Evolutionary conservation across 2,797 vertebrate species (phyloP).

Genomic region (Sebastes diaconus): DNA sequence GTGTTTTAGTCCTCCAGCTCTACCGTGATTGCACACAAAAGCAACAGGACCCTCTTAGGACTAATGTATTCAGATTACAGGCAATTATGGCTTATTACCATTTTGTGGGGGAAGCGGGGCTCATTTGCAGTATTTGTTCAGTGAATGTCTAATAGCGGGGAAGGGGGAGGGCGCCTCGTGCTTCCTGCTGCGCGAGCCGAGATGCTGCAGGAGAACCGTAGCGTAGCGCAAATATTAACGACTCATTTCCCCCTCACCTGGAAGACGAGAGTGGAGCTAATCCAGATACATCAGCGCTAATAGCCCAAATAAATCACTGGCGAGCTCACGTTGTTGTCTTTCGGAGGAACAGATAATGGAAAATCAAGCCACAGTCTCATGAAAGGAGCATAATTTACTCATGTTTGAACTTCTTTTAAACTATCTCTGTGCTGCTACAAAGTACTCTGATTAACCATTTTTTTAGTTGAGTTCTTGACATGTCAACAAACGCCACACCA

Average conservation of each 20-base stretch:
- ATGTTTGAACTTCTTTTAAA: constrained; percentile 22
- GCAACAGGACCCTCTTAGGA: constrained; percentile 62
- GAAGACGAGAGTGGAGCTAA: constrained; percentile 60
- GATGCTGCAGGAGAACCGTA: constrained; percentile 65
- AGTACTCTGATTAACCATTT: constrained; percentile 7
- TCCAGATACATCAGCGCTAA: constrained; percentile 71
- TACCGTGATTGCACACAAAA: constrained; percentile 65
- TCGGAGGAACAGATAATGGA: constrained; percentile 50
- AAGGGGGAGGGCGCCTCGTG: constrained; percentile 42
- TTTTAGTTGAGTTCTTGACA: constrained; percentile 11
- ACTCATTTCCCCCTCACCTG: constrained; percentile 70
- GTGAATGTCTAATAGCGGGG: constrained; percentile 56
- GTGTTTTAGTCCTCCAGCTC: constrained; percentile 45
- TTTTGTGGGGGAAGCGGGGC: constrained; percentile 60
- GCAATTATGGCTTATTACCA: constrained; percentile 74
- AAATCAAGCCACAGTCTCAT: constrained; percentile 34
- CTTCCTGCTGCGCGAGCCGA: constrained; percentile 64
- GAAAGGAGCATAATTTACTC: constrained; percentile 16
- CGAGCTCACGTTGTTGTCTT: constrained; percentile 56
- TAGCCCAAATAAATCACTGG: constrained; percentile 69
- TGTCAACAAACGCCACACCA: constrained; percentile 23
- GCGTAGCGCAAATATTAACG: constrained; percentile 65
- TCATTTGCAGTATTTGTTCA: constrained; percentile 71
- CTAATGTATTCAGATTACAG: constrained; percentile 77
- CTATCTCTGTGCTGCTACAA: constrained; percentile 11